Evolutionary conservation across 1,140 invertebrate species (phyloP).

Genomic region (Zaprionus inermis): DNA sequence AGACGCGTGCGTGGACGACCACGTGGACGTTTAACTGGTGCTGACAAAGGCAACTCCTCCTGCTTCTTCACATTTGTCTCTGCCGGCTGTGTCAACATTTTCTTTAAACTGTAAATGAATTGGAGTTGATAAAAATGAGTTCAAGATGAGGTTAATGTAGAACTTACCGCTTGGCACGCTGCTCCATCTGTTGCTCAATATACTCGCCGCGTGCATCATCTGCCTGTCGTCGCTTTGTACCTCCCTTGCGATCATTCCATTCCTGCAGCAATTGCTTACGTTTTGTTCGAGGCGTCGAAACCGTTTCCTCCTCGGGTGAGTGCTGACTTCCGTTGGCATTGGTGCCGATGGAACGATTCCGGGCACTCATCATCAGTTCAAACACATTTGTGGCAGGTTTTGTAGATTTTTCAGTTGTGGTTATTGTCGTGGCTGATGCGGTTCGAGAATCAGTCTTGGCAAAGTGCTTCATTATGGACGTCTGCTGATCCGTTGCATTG

Average conservation of each 20-base stretch:
- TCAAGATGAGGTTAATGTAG: neutral
- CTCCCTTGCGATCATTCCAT: slow-evolving; percentile 86
- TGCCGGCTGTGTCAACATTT: slow-evolving; percentile 68
- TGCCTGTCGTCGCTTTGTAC: slow-evolving; percentile 85
- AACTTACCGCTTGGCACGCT: slow-evolving; percentile 85
- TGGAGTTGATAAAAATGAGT: neutral
- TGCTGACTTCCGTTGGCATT: slow-evolving; percentile 86
- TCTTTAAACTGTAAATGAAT: slow-evolving; percentile 62
- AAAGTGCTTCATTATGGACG: slow-evolving; percentile 65
- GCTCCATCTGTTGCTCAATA: slow-evolving; percentile 85
- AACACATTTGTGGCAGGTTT: slow-evolving; percentile 85
- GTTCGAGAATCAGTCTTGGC: slow-evolving; percentile 23
- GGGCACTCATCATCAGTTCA: slow-evolving; percentile 87
- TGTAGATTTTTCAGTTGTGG: slow-evolving; percentile 8
- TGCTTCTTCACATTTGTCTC: slow-evolving; percentile 8
- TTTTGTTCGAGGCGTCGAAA: slow-evolving; percentile 84
- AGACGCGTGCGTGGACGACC: slow-evolving; percentile 55
- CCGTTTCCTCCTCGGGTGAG: slow-evolving; percentile 17
- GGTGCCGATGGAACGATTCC: slow-evolving; percentile 86
- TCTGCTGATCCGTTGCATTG: slow-evolving; percentile 29
- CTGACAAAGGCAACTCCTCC: slow-evolving; percentile 26
- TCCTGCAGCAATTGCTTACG: slow-evolving; percentile 85
- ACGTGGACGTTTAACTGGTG: slow-evolving; percentile 48
- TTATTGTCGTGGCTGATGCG: slow-evolving; percentile 17
- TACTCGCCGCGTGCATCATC: slow-evolving; percentile 85